Base-by-base conservation (phyloP, 2,797 vertebrate genomes). In the Gymnothorax reevesii region DNA sequence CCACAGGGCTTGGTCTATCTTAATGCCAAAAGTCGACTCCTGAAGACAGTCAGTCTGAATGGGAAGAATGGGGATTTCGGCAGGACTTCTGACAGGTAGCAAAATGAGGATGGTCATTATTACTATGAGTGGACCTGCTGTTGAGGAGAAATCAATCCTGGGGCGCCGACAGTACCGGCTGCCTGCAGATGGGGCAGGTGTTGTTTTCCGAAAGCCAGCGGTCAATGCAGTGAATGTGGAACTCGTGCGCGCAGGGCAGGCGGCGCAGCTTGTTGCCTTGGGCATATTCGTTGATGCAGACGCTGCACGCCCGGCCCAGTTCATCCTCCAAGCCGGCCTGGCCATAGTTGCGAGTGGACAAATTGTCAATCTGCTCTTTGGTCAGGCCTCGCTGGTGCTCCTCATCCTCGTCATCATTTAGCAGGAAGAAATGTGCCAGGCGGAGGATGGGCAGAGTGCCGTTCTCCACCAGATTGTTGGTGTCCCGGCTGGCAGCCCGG, bases 331-430 rank as follows among this genome's bases (percentile, higher is more conserved):
- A 88, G 86, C 93, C 95, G 87, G 93, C 94, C 93, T 97, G 97
- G 92, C 97, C 98, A 83, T 98, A 99, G 88, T 95, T 98, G 85
- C 97, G 96, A 0, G 98, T 99, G 86, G 97, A 96, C 92, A 99
- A 96, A 97, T 97, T 98, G 96, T 99, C 98, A 87, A 99, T 99
- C 94, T 99, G 98, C 93, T 99, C 98, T 97, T 99, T 99, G 95
- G 97, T 98, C 96, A 99, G 96, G 90, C 98, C 98, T 64, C 96
- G 94, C 0, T 96, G 95, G 89, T 94, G 96, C 86, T 98, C 97
- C 0, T 97, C 96, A 0, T 97, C 97, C 9, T 97, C 97, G 7
- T 98, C 96, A 25, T 98, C 97, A 0, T 97, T 98, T 86, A 98
- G 94, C 90, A 99, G 88, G 93, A 99, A 98, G 94, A 99, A 98